Base-by-base conservation (phyloP, 2,113 vertebrate species). In the Nycticorax nycticorax region DNA sequence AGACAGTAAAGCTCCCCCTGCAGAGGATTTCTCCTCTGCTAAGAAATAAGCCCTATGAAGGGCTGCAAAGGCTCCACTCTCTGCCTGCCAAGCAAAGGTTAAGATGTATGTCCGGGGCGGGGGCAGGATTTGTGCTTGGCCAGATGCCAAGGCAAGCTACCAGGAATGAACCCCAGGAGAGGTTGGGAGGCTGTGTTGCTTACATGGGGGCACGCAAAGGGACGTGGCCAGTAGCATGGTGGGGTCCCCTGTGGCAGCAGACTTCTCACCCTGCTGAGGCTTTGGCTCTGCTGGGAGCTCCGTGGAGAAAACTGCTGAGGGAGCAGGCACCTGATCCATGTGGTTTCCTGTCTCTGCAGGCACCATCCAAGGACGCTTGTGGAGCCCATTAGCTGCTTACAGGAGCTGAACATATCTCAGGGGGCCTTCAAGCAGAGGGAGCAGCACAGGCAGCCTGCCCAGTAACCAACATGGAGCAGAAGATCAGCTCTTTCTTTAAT, bases 401-500 rank as follows among this genome's bases (percentile, higher is more conserved):
- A 60, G 73, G 45, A 91, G 48, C 76, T 71, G 59, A 76, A 71
- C 26, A 0, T n/a, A 82, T 68, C 83, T 47, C 50, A 62, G 6
- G 19, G 45, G 33, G 14, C 50, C 63, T 91, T 41, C 30, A n/a
- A 18, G 39, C 6, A 3, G 30, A 35, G 24, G 59, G 24, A 63
- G 39, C 23, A 41, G 45, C 68, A 17, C 73, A 35, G 57, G 66
- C 57, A 71, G 66, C 64, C 30, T 41, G 2, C 35, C 59, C 43
- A 37, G 80, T 63, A 68, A 45, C 33, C 20, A 4, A 32, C 72
- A 98, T 98, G 97, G 98, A 98, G 68, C 97, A 97, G 85, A 89
- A 95, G 75, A 96, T 99, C 80, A 94, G 91, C 85, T 95, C 98
- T 26, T 99, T 99, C 97, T 98, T 99, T 87, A 96, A 74, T 28